Evolutionary conservation across 2,797 vertebrate species (phyloP), one percentile per base, ranked within the genome.

Genomic region (Takifugu rubripes): DNA sequence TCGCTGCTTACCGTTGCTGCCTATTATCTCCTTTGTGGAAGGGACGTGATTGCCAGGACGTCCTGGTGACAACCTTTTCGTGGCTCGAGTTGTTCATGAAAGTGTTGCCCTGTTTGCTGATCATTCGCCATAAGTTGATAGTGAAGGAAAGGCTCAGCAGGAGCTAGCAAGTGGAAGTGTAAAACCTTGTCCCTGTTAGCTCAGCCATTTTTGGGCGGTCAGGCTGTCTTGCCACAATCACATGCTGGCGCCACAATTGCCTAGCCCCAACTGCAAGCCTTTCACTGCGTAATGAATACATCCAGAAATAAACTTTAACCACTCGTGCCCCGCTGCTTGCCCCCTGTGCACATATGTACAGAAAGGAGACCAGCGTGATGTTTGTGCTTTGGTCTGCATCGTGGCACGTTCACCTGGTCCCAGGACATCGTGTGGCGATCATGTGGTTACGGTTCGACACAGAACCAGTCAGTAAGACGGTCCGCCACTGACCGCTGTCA

Each of bases 151-250:
- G 66, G 71, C 64, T 77, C 56, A 71, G 71, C 56, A 71, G 68
- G 70, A 66, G 76, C 83, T 72, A 78, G 71, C 17, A 73, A 83
- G 79, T 74, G 79, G 76, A 80, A 86, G 87, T 88, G 83, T 77
- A 90, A 84, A 86, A n/a, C n/a, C 33, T 87, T 77, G 62, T 81
- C 91, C 85, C 89, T 94, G 92, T 94, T 92, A 93, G 92, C 92
- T 94, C 93, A 95, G 94, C 93, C 93, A 87, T 95, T 95, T 96
- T 92, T 84, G 84, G 74, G 93, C 87, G 94, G 95, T 95, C 93
- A 94, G 92, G 78, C 91, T 8, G 92, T 96, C 95, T 96, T 96
- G 89, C 96, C 94, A 95, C 93, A 97, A 95, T 96, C 93, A 92
- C 88, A 93, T 27, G 64, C 92, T 97, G 94, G 94, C 89, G 90